Evolutionary conservation across 2,797 vertebrate species (phyloP).

Genomic region (Parambassis ranga): DNA sequence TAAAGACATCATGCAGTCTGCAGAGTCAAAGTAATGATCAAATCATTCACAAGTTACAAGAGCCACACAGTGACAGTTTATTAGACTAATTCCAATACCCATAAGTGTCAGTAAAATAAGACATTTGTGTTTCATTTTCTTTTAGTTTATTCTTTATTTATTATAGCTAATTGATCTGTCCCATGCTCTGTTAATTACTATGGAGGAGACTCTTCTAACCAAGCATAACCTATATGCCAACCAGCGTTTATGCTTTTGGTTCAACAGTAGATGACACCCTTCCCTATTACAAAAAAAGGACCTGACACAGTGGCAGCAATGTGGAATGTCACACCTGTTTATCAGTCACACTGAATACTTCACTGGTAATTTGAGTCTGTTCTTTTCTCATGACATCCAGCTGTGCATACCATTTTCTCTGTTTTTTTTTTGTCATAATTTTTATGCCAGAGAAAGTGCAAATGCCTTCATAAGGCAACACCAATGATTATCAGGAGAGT

Average conservation of each 20-base stretch:
- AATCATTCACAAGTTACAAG: not conserved
- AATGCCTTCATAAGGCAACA: not conserved
- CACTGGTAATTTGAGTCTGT: slow-evolving; percentile 3
- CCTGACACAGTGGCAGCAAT: slow-evolving; percentile 8
- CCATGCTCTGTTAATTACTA: not conserved
- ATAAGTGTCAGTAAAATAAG: not conserved
- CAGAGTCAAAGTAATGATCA: not conserved
- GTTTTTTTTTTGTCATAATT: not conserved
- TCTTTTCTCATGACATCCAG: slow-evolving; percentile 6
- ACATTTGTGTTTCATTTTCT: not conserved
- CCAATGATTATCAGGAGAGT: not conserved
- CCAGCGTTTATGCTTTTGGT: not conserved
- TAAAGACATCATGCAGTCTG: not conserved
- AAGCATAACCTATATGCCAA: not conserved
- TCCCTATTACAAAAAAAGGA: slow-evolving; percentile 2
- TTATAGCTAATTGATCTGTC: not conserved
- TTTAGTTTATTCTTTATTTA: not conserved
- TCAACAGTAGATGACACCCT: slow-evolving; percentile 5
- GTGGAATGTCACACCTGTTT: slow-evolving; percentile 52
- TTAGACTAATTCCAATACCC: not conserved
- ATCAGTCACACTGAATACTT: slow-evolving; percentile 34
- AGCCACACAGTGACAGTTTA: not conserved
- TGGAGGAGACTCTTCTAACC: not conserved
- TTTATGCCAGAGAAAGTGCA: not conserved
- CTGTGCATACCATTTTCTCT: not conserved